Percentiles rank a stretch among this genome's conserved stretches.
Conservation (phyloP, 2,113 vertebrate genomes). For the Phrynosoma blainvillii region DNA sequence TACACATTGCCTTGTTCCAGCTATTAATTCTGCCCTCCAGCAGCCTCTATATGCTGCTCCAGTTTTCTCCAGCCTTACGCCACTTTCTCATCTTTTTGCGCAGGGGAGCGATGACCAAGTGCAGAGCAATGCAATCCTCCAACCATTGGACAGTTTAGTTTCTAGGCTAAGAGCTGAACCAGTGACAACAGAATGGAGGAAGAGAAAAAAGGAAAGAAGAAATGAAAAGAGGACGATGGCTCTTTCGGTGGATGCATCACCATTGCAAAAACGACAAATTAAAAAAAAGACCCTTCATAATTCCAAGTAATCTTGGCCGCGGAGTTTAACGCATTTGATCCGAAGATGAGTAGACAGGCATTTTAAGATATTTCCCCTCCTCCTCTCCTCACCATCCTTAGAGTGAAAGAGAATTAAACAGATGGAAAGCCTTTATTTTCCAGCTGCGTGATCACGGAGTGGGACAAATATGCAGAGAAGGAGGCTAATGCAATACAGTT, state of each 20-base stretch:
- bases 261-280: background rate
- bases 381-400: background rate
- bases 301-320: background rate
- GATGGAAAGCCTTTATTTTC: background rate
- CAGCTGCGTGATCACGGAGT: fast-evolving
- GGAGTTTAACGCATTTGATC: slow-evolving; percentile 24
- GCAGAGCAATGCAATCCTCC: background rate
- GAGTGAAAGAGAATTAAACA: background rate
- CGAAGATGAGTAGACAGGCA: no score
- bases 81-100: fast-evolving
- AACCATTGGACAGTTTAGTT: fast-evolving
- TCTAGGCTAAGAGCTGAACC: background rate
- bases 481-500: background rate
- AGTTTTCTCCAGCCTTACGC: background rate
- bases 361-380: slow-evolving; percentile 2
- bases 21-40: background rate
- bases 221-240: no score
- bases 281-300: background rate
- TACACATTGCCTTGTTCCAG: background rate
- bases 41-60: background rate
- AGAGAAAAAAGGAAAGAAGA: background rate
- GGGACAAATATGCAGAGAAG: background rate
- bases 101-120: fast-evolving
- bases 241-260: no score
- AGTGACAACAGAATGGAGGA: background rate